phyloP scores from a whole-genome alignment of 1,140 invertebrate species.

The Orussus abietinus region DNA sequence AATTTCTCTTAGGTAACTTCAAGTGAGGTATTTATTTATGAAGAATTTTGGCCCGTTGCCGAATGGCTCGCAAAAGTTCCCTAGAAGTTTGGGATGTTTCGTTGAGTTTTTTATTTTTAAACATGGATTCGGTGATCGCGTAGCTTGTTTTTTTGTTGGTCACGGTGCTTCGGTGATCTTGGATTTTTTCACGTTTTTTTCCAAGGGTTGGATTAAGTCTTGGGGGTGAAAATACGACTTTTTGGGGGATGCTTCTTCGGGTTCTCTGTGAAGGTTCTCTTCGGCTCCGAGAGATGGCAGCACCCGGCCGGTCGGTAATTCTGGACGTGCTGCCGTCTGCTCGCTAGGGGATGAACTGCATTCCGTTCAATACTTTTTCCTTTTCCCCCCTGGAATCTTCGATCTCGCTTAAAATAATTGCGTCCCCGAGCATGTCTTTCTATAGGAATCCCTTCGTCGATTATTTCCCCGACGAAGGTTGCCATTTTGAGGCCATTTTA shows the following conservation, averaged over 20 bases:
- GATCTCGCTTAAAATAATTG: no score
- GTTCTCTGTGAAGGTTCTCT: slow-evolving; percentile 17
- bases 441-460: not conserved
- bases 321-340: slow-evolving; percentile 43
- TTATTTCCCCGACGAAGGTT: not conserved
- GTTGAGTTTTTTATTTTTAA: no score
- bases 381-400: no score
- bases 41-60: no score
- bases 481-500: not conserved
- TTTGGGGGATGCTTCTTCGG: no score
- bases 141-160: slow-evolving; percentile 23
- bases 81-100: no score
- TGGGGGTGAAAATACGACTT: not conserved
- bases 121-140: no score
- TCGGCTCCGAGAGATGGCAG: slow-evolving; percentile 37
- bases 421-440: not conserved
- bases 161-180: slow-evolving; percentile 15
- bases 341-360: slow-evolving; percentile 26
- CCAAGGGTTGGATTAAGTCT: not conserved
- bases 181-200: slow-evolving; percentile 5
- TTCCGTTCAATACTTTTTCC: slow-evolving; percentile 28
- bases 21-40: no score
- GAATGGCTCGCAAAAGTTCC: no score
- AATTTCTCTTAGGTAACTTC: no score
- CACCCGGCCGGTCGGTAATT: slow-evolving; percentile 43